Percentiles rank a stretch among this genome's conserved stretches.
phyloP scores from a whole-genome alignment of 2,797 vertebrate genomes.

The Fundulus diaphanus region DNA sequence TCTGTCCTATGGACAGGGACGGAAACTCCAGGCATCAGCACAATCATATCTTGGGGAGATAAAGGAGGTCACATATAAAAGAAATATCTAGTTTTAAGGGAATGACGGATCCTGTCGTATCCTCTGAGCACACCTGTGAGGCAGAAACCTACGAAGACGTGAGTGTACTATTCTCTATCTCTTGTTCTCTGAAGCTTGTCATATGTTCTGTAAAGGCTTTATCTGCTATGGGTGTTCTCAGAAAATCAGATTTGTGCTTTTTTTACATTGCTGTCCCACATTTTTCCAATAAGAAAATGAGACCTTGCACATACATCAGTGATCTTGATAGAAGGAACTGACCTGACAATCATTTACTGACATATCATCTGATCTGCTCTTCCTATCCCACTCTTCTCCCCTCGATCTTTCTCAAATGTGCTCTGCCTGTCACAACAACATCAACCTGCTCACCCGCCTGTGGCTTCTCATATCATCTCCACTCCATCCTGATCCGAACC shows the following conservation, averaged over 20 bases:
- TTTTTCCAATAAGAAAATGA: not conserved
- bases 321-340: conserved; percentile 11
- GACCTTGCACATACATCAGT: not conserved
- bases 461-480: conserved; percentile 12
- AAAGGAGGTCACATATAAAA: conserved; percentile 61
- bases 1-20: conserved; percentile 27
- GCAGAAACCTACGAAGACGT: conserved; percentile 44
- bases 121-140: conserved; percentile 31
- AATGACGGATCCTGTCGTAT: conserved; percentile 33
- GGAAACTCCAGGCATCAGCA: conserved; percentile 70
- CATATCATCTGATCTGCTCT: conserved; percentile 37
- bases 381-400: conserved; percentile 10
- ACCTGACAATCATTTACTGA: conserved; percentile 70
- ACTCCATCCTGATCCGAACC: conserved; percentile 14
- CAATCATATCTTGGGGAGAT: conserved; percentile 70
- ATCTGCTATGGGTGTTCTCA: not conserved
- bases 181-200: not conserved
- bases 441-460: conserved; percentile 29
- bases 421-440: conserved; percentile 18
- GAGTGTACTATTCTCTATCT: conserved; percentile 28
- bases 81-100: conserved; percentile 46
- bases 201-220: not conserved
- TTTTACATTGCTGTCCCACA: not conserved
- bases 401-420: conserved; percentile 15
- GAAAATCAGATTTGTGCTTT: not conserved